Percentiles rank a stretch among this genome's conserved stretches.
phyloP scores from a whole-genome alignment of 2,113 vertebrate genomes.

The Mirounga angustirostris region DNA sequence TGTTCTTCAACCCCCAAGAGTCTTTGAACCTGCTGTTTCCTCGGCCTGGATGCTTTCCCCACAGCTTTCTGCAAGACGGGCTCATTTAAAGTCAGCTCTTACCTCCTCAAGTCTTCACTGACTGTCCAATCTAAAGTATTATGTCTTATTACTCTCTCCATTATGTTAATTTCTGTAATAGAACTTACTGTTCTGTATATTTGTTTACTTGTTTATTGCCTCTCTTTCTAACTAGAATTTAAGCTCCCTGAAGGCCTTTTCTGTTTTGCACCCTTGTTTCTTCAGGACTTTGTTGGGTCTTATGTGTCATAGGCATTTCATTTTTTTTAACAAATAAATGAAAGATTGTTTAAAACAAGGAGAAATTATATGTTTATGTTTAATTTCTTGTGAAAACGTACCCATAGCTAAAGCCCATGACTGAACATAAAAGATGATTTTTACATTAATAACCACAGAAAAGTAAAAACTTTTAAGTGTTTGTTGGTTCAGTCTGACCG shows the following conservation, averaged over 20 bases:
- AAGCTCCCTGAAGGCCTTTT: neutral
- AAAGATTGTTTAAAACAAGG: neutral
- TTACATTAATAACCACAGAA: conserved; percentile 5
- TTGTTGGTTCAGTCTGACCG: neutral
- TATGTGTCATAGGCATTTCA: neutral
- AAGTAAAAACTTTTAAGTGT: conserved; percentile 41
- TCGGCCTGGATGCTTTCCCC: neutral
- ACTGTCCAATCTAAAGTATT: neutral
- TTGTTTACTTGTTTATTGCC: neutral
- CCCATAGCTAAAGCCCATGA: neutral
- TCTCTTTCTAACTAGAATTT: conserved; percentile 31
- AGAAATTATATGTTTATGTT: neutral
- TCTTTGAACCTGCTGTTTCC: neutral
- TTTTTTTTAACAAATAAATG: neutral
- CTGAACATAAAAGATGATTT: conserved; percentile 38
- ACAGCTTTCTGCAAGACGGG: neutral
- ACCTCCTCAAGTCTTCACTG: neutral
- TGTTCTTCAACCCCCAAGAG: neutral
- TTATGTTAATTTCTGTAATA: neutral
- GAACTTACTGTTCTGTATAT: neutral
- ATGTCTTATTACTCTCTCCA: neutral
- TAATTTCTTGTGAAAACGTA: conserved; percentile 14
- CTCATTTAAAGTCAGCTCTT: neutral
- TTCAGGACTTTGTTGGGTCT: neutral
- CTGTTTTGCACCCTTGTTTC: neutral